phyloP scores from a whole-genome alignment of 2,888 invertebrate genomes.

The Homarus gammarus region DNA sequence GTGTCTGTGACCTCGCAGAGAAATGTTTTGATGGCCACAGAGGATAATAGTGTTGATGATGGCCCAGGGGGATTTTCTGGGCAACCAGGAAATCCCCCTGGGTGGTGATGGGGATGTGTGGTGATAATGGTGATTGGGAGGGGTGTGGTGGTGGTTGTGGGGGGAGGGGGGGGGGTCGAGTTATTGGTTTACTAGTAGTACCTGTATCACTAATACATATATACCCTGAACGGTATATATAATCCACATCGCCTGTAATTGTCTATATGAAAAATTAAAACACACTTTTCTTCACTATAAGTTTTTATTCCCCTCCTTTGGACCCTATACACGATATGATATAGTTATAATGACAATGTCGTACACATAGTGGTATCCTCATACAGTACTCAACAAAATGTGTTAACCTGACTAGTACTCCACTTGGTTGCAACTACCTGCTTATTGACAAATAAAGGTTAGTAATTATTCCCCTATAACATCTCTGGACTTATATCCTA shows the following conservation, averaged over 20 bases:
- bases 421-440: constrained; percentile 58
- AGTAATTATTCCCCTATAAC: constrained; percentile 27
- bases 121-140: no score
- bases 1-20: no score
- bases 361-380: constrained; percentile 62
- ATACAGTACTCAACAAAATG: constrained; percentile 56
- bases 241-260: neutral
- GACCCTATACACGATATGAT: constrained; percentile 68
- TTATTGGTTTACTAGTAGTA: no score
- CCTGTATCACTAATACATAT: no score
- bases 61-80: no score
- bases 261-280: neutral
- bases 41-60: no score
- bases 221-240: no score
- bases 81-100: no score
- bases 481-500: constrained; percentile 40
- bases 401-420: constrained; percentile 59
- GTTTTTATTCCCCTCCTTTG: constrained; percentile 63
- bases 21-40: no score
- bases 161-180: no score
- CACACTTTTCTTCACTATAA: constrained; percentile 53
- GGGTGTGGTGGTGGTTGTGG: no score
- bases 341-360: constrained; percentile 65
- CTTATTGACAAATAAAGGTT: constrained; percentile 38
- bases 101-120: no score